Evolutionary conservation across 2,797 vertebrate genomes (phyloP), one percentile per base, ranked within the genome.

Genomic region (Sebastes cheni): DNA sequence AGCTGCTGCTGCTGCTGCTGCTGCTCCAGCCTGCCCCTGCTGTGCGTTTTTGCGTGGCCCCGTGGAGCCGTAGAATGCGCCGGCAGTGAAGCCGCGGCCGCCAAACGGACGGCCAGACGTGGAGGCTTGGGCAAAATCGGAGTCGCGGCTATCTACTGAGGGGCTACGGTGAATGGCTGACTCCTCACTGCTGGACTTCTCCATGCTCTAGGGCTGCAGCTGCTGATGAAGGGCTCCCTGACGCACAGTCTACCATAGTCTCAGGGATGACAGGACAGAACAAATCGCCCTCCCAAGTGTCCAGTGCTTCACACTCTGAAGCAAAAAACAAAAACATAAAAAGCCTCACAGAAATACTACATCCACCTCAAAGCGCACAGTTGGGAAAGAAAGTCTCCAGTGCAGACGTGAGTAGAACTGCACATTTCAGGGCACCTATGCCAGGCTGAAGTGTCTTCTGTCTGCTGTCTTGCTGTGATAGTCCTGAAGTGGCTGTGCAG

Each of bases 171-270:
- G 98, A 92, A 99, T 98, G 92, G 98, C 98, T 89, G 98, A 99
- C 95, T 99, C 98, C 95, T 99, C 98, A 92, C 98, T 99, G 97
- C 98, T 99, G 95, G 98, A 99, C 96, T 99, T 99, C 97, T 99
- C 98, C 98, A 99, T 99, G 96, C 95, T 98, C 96, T 93, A 94
- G 94, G 88, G 94, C 95, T 94, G 93, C 90, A 84, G 94, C 95
- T 94, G 91, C 91, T 91, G 93, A 89, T 91, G 90, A 90, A 82
- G 80, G 82, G 86, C 87, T 95, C 83, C 88, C 93, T 86, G 93
- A 93, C 91, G 91, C 94, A 95, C 95, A 91, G 93, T 95, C 93
- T 95, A 97, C 93, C 97, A 98, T 98, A 96, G 97, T 97, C 95
- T 95, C 93, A 92, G 87, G 93, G 94, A 93, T 93, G 78, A 90